A percentile compares a stretch with the other conserved stretches of the same genome.
Evolutionary conservation across 2,113 vertebrate genomes (phyloP).

Genomic region (Pluvialis apricaria): DNA sequence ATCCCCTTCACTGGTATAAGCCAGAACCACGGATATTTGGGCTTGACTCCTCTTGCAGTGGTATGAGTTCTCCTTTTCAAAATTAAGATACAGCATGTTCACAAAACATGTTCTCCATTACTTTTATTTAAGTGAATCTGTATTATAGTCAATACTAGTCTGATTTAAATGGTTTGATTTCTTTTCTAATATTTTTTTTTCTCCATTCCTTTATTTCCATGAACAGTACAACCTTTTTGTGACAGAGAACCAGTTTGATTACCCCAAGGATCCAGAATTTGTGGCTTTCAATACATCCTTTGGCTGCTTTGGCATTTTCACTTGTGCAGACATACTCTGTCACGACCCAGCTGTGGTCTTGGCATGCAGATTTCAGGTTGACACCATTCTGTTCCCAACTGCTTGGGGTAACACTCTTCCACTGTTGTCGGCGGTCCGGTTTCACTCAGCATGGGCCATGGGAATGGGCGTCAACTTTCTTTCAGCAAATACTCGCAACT

Average conservation of each 20-base stretch:
- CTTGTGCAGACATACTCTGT: slow-evolving; percentile 82
- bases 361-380: slow-evolving; percentile 68
- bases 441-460: slow-evolving; percentile 48
- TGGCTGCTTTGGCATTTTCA: slow-evolving; percentile 81
- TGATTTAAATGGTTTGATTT: background rate
- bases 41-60: background rate
- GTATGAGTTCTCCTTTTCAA: background rate
- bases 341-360: slow-evolving; percentile 67
- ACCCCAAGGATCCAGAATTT: slow-evolving; percentile 64
- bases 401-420: slow-evolving; percentile 40
- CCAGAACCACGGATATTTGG: background rate
- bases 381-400: slow-evolving; percentile 39
- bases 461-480: slow-evolving; percentile 49
- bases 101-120: background rate
- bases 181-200: background rate
- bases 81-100: background rate
- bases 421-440: slow-evolving; percentile 17
- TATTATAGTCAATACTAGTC: background rate
- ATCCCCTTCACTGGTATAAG: background rate
- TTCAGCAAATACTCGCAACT: slow-evolving; percentile 64
- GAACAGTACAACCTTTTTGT: slow-evolving; percentile 77
- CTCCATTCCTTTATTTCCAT: background rate
- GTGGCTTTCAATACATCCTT: slow-evolving; percentile 81
- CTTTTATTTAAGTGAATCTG: background rate
- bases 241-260: slow-evolving; percentile 73